Conservation (phyloP, 2,797 vertebrate genomes). For the Oryzias sinensis region DNA sequence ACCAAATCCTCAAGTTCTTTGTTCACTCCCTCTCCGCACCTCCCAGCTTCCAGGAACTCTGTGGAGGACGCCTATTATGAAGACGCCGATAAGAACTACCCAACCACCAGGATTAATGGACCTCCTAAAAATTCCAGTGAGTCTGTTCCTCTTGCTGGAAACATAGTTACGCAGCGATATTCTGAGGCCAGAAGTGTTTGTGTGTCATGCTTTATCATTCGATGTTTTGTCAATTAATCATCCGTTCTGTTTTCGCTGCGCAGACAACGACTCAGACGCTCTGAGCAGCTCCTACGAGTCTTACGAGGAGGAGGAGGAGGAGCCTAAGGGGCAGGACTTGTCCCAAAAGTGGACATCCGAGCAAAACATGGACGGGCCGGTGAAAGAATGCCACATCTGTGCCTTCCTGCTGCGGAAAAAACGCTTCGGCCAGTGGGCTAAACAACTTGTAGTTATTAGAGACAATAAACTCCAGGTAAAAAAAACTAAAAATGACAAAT, state of each 20-base stretch:
- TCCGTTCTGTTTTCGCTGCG: slow-evolving; percentile 2
- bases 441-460: slow-evolving; percentile 91
- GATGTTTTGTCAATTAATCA: slow-evolving; percentile 18
- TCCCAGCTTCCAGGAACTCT: slow-evolving; percentile 77
- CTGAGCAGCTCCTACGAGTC: slow-evolving; percentile 98
- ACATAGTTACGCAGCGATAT: background rate
- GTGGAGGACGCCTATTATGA: slow-evolving; percentile 94
- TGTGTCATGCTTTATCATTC: background rate
- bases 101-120: slow-evolving; percentile 86
- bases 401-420: slow-evolving; percentile 96
- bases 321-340: slow-evolving; percentile 84
- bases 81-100: slow-evolving; percentile 95
- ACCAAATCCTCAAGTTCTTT: background rate
- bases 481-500: too few species aligned
- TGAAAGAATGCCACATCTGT: slow-evolving; percentile 90
- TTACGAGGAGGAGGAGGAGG: slow-evolving; percentile 96
- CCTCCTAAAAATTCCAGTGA: slow-evolving; percentile 91
- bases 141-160: slow-evolving; percentile 37
- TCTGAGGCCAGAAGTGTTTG: background rate
- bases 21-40: background rate
- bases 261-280: slow-evolving; percentile 96
- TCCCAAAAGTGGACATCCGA: slow-evolving; percentile 88
- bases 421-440: slow-evolving; percentile 96
- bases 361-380: slow-evolving; percentile 85
- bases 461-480: slow-evolving; percentile 93